Conservation (phyloP, 2,888 invertebrate species). For the Kuschelorhynchus macadamiae region DNA sequence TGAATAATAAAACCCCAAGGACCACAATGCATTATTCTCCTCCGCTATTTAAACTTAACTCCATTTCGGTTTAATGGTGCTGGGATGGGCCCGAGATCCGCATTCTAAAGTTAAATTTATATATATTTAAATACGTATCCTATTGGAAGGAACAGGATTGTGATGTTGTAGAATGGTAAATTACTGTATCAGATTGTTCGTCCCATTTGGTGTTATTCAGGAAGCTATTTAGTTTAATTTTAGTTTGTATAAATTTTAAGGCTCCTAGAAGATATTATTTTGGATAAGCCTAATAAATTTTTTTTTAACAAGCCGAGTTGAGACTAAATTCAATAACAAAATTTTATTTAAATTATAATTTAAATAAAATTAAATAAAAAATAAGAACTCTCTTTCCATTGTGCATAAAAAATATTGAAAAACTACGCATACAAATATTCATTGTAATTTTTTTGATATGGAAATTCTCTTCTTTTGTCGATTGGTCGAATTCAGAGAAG, state of each 20-base stretch:
- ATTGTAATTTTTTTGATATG: no score
- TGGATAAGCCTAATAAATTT: no score
- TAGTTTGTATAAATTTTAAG: conserved; percentile 28
- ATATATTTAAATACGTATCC: conserved; percentile 49
- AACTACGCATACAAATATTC: no score
- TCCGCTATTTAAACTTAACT: conserved; percentile 30
- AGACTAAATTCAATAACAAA: no score
- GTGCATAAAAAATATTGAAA: no score
- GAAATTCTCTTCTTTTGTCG: no score
- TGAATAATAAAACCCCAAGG: conserved; percentile 16
- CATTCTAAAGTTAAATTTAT: conserved; percentile 44
- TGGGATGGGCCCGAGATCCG: conserved; percentile 27
- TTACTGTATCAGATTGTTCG: conserved; percentile 38
- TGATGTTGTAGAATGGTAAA: conserved; percentile 29
- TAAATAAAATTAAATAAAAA: no score
- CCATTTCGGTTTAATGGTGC: conserved; percentile 36
- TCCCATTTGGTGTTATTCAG: conserved; percentile 45
- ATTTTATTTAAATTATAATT: no score
- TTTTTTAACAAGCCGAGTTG: no score
- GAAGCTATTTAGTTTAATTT: conserved; percentile 23
- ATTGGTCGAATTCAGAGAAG: no score
- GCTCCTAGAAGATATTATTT: neutral
- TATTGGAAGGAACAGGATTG: conserved; percentile 35
- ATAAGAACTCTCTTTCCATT: no score
- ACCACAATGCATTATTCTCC: conserved; percentile 28